These are phyloP conservation scores for Hypocryptadius cinnamomeus DNA, from an alignment of 2,113 vertebrate genomes.

Conservation along the genomic window DNA sequence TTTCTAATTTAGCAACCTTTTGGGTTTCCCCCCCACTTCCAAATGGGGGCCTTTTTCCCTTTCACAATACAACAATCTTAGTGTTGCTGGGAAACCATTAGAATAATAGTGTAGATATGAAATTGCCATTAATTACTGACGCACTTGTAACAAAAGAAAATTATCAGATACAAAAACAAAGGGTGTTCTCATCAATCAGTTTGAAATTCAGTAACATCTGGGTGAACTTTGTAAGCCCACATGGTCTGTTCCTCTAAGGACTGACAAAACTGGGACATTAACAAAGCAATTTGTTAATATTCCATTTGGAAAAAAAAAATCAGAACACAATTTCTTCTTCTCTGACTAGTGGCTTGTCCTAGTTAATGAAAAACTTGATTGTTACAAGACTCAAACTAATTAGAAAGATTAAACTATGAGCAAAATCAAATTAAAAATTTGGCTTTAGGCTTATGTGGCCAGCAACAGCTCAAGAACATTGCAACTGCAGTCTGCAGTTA, in stretches of 20 bases:
- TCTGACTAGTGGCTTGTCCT: constrained; percentile 8
- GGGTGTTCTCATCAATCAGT: neutral
- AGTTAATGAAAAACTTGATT: constrained; percentile 42
- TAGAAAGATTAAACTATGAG: constrained; percentile 38
- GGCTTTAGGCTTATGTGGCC: constrained; percentile 29
- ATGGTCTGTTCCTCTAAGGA: neutral
- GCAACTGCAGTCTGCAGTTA: neutral
- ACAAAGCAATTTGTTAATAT: neutral
- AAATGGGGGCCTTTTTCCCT: neutral
- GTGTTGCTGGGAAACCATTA: constrained; percentile 4
- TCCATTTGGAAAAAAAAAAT: neutral
- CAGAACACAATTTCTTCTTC: neutral
- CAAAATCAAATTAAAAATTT: constrained; percentile 48
- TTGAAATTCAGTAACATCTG: neutral
- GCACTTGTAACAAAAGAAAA: neutral
- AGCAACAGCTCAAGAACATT: neutral
- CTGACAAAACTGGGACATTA: constrained; percentile 2
- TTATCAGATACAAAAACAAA: neutral
- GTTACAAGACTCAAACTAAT: constrained; percentile 32
- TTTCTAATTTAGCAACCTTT: neutral
- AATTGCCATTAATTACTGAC: constrained; percentile 21
- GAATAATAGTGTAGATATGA: neutral
- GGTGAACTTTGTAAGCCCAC: neutral
- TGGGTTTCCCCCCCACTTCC: neutral
- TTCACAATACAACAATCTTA: neutral